These are phyloP conservation scores for Lepidurus packardi DNA, from an alignment of 1,140 invertebrate genomes.

Conservation along the genomic window DNA sequence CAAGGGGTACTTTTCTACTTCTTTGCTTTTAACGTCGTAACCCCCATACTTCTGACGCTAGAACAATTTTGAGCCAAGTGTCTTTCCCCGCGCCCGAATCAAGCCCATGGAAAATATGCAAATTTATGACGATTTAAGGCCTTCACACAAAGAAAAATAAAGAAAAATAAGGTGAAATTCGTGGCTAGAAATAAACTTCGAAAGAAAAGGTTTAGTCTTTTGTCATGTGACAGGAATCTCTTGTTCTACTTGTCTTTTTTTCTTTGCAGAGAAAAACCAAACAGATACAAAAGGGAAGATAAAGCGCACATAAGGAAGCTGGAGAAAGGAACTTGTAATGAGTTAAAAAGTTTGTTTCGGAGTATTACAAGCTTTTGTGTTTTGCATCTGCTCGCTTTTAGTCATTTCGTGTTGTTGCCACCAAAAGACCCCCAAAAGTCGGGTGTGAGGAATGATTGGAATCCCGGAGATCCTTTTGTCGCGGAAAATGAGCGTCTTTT, in stretches of 20 bases:
- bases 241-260: neutral
- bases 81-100: neutral
- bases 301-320: constrained; percentile 11
- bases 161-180: neutral
- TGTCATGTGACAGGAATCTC: neutral
- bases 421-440: neutral
- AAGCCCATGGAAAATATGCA: neutral
- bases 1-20: neutral
- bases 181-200: neutral
- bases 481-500: neutral
- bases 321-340: constrained; percentile 15
- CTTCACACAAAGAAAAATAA: neutral
- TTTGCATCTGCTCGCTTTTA: constrained; percentile 18
- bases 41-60: neutral
- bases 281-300: neutral
- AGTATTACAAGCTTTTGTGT: constrained; percentile 22
- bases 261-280: neutral
- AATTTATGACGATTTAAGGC: neutral
- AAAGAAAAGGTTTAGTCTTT: neutral
- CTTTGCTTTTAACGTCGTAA: neutral
- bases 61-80: neutral
- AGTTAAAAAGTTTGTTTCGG: constrained; percentile 5
- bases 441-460: neutral
- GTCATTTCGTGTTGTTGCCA: neutral
- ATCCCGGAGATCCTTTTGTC: constrained; percentile 5